Conservation (phyloP, 2,113 vertebrate species). For the Strix uralensis region DNA sequence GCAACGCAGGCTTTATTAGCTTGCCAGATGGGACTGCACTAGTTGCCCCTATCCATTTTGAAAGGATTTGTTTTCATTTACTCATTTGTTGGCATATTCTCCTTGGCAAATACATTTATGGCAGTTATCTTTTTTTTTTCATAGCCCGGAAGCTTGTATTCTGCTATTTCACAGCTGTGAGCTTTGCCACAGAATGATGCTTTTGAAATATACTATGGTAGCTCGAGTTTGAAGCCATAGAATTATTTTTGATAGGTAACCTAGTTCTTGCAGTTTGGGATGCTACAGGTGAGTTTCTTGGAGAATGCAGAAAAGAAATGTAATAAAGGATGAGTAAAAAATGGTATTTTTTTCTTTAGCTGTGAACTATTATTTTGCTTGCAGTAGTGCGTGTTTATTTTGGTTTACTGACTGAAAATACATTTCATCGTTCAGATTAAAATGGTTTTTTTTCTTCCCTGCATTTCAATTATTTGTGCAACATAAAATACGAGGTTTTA, state of each 20-base stretch:
- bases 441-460: background rate
- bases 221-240: background rate
- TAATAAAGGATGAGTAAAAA: background rate
- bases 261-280: background rate
- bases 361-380: background rate
- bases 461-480: background rate
- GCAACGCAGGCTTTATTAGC: background rate
- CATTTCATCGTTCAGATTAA: background rate
- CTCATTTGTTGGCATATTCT: background rate
- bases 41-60: background rate
- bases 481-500: background rate
- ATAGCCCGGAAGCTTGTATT: background rate
- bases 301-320: background rate
- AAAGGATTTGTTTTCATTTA: background rate
- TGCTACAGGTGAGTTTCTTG: background rate
- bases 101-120: background rate
- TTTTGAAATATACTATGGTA: background rate
- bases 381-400: accelerated
- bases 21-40: background rate
- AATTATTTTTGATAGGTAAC: background rate
- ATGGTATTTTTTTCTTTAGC: background rate
- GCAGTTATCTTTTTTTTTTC: background rate
- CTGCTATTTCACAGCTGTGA: background rate
- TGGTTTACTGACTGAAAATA: background rate
- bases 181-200: background rate